These are phyloP conservation scores for Chloroclystis v-ata DNA, from an alignment of 2,888 invertebrate species.

Conservation along the genomic window DNA sequence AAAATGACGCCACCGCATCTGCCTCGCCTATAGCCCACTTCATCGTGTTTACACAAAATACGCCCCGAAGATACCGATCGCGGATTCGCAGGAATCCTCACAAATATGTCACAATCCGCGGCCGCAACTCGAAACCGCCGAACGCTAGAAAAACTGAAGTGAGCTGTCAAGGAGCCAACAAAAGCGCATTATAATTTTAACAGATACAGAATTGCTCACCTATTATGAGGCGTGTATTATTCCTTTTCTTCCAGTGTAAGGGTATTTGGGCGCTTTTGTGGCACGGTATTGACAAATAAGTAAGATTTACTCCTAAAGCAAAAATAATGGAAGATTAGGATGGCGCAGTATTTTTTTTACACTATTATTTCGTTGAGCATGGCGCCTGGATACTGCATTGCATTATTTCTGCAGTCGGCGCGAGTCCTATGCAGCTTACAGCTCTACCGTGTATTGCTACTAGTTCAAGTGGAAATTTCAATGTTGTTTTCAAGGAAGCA, in stretches of 20 bases:
- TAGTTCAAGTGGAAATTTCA: slow-evolving; percentile 66
- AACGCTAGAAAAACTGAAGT: slow-evolving; percentile 50
- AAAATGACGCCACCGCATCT: slow-evolving; percentile 74
- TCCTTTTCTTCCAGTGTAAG: slow-evolving; percentile 66
- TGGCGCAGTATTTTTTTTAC: slow-evolving; percentile 50
- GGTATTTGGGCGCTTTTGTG: slow-evolving; percentile 76
- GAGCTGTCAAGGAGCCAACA: slow-evolving; percentile 70
- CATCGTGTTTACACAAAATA: slow-evolving; percentile 77
- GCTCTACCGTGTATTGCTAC: slow-evolving; percentile 48
- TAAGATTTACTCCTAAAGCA: slow-evolving; percentile 70
- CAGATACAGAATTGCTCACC: slow-evolving; percentile 71
- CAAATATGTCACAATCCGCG: slow-evolving; percentile 49
- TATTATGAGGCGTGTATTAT: slow-evolving; percentile 77
- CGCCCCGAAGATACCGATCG: slow-evolving; percentile 65
- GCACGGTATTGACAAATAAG: slow-evolving; percentile 77
- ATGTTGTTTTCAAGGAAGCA: slow-evolving; percentile 47
- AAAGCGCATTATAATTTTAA: slow-evolving; percentile 76
- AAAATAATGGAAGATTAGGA: slow-evolving; percentile 74
- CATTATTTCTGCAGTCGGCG: slow-evolving; percentile 54
- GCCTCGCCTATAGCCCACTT: slow-evolving; percentile 69
- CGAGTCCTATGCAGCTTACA: slow-evolving; percentile 41
- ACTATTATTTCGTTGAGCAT: slow-evolving; percentile 45
- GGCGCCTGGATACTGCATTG: slow-evolving; percentile 68
- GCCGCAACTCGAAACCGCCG: slow-evolving; percentile 57
- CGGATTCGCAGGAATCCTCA: slow-evolving; percentile 60